A percentile compares a stretch with the other conserved stretches of the same genome.
These are phyloP conservation scores for Teleogryllus oceanicus DNA, from an alignment of 2,888 invertebrate species.

Conservation along the genomic window DNA sequence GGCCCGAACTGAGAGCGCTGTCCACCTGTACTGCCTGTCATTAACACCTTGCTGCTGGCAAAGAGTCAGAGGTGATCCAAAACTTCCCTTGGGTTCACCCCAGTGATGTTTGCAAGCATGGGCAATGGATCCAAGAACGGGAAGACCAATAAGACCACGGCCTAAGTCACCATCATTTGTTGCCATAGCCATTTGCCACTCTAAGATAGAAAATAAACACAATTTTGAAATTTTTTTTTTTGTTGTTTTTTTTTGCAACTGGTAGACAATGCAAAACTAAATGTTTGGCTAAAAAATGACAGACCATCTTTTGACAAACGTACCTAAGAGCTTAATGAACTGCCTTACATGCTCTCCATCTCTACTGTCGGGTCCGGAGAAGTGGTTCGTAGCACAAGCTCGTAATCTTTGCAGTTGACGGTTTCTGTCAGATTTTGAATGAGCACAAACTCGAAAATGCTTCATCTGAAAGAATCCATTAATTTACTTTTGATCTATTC, in stretches of 20 bases:
- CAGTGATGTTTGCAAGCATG: constrained; percentile 55
- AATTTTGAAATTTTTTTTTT: not conserved
- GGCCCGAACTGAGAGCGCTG: constrained; percentile 61
- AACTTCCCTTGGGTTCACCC: constrained; percentile 54
- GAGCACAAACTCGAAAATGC: constrained; percentile 47
- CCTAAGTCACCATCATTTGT: constrained; percentile 41
- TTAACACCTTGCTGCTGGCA: constrained; percentile 54
- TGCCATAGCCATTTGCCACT: constrained; percentile 58
- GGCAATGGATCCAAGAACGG: constrained; percentile 54
- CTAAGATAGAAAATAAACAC: constrained; percentile 44
- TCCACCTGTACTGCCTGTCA: constrained; percentile 67
- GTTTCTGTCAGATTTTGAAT: constrained; percentile 47
- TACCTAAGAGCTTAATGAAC: constrained; percentile 55
- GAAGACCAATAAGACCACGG: constrained; percentile 44
- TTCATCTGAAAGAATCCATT: constrained; percentile 44
- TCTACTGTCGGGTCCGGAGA: constrained; percentile 50
- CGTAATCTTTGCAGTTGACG: constrained; percentile 49
- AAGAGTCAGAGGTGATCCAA: constrained; percentile 55
- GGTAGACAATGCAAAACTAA: not conserved
- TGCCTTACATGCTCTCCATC: constrained; percentile 48
- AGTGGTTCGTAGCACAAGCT: constrained; percentile 53
- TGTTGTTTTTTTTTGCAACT: not conserved
- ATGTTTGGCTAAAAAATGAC: not conserved
- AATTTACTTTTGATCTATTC: constrained; percentile 29
- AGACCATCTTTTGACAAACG: constrained; percentile 26